Percentiles rank a stretch among this genome's conserved stretches.
Conservation (phyloP, 2,888 invertebrate species). For the Pammene fasciana region DNA sequence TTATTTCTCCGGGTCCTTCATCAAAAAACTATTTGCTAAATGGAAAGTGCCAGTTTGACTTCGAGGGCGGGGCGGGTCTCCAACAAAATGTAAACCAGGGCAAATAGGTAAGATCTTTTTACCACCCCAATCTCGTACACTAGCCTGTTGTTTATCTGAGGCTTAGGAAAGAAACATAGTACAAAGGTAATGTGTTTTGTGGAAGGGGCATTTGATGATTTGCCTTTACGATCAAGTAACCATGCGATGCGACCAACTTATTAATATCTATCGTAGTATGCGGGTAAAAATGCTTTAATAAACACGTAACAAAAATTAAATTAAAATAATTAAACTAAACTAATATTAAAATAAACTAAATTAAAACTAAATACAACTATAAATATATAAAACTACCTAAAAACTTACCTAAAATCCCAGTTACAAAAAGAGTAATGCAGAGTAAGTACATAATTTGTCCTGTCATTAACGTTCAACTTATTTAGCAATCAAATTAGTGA, state of each 20-base stretch:
- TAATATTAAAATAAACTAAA: too few species aligned
- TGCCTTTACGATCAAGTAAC: neutral
- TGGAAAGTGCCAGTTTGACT: slow-evolving; percentile 45
- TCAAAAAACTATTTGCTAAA: slow-evolving; percentile 50
- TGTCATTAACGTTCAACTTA: too few species aligned
- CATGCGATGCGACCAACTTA: neutral
- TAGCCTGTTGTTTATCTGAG: neutral
- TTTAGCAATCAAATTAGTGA: too few species aligned
- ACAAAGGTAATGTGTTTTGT: neutral
- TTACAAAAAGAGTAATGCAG: too few species aligned
- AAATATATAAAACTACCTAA: too few species aligned
- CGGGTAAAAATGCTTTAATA: too few species aligned
- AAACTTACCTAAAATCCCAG: too few species aligned
- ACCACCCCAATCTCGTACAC: neutral
- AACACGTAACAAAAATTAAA: too few species aligned
- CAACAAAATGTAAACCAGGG: slow-evolving; percentile 41
- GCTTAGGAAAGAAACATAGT: neutral
- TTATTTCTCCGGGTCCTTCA: slow-evolving; percentile 47
- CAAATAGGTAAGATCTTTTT: slow-evolving; percentile 41
- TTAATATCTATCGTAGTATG: neutral
- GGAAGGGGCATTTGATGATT: neutral
- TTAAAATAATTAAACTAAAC: too few species aligned
- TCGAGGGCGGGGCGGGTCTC: slow-evolving; percentile 41
- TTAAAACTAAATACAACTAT: too few species aligned
- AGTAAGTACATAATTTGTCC: too few species aligned